Evolutionary conservation across 92 coral and sea anemone species (phyloP), one percentile per base, ranked within the genome.

Genomic region (Porites evermanni): DNA sequence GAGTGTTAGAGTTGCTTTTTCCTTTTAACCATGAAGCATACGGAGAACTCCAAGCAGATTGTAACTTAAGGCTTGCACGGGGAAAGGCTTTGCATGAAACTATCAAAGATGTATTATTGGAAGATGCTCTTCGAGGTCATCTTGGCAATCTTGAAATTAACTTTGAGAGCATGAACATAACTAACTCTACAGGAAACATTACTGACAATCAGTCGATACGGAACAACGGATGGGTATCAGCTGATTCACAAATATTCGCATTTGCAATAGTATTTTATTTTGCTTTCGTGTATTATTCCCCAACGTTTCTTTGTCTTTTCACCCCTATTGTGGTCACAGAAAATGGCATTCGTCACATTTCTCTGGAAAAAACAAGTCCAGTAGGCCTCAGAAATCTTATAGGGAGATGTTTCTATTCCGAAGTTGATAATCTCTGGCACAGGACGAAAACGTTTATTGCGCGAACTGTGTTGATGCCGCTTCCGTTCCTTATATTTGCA

Each of bases 291-390:
- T n/a, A 24, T 54, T 80, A 80, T 16, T 53, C 75, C 2, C 84
- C 75, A 10, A 67, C 84, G 12, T 26, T 53, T 17, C 64, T 80
- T 18, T 80, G 77, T 26, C 18, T 80, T 24, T 54, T 80, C 67
- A 17, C 5, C 1, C 67, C 84, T 13, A 80, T 76, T 2, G 75
- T 53, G 51, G 52, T 54, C 61, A 52, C 66, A n/a, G 67, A 67
- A 11, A 13, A 80, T 18, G 84, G 84, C 19, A 52, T 53, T 16
- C 75, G 32, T 67, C 53, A 24, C 11, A 67, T 67, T 11, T 18
- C 52, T 68, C 74, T 80, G 1, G 67, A 80, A 32, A 76, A 67
- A 54, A 67, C 67, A 1, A 80, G 84, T 23, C 84, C 84, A 0
- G 84, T 80, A 13, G 54, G 84, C 69, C 8, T 80, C 29, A 17